These are phyloP conservation scores for Tenthredo amoena DNA, from an alignment of 2,888 invertebrate species.

Conservation along the genomic window DNA sequence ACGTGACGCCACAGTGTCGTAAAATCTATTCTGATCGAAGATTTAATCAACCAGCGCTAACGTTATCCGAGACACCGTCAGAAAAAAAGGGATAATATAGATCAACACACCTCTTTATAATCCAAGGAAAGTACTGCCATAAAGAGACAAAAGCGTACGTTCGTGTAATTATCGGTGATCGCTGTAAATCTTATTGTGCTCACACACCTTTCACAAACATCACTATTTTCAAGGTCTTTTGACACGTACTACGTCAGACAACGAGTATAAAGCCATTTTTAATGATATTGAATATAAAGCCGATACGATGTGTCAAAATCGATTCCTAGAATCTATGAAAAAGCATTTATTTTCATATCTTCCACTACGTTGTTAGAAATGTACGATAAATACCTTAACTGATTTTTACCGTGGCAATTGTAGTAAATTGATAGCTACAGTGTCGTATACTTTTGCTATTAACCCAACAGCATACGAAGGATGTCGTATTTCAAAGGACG, in stretches of 20 bases:
- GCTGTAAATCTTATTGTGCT: neutral
- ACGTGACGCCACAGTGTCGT: neutral
- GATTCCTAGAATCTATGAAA: neutral
- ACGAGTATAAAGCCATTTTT: too few species aligned
- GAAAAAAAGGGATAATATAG: neutral
- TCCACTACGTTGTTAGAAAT: neutral
- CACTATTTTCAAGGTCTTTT: too few species aligned
- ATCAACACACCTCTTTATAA: constrained; percentile 3
- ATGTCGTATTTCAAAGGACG: too few species aligned
- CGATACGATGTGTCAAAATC: too few species aligned
- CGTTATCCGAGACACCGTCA: constrained; percentile 3
- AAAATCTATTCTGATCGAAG: neutral
- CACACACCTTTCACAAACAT: neutral
- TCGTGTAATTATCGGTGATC: neutral
- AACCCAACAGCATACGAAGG: too few species aligned
- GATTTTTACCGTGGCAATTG: neutral
- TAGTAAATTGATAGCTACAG: too few species aligned
- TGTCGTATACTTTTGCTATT: too few species aligned
- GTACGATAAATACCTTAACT: neutral
- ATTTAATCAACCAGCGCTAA: constrained; percentile 7
- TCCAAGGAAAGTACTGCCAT: constrained; percentile 23
- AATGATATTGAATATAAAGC: neutral
- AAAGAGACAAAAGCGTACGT: neutral
- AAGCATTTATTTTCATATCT: neutral
- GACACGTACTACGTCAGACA: neutral